phyloP scores from a whole-genome alignment of 2,797 vertebrate species.

The Gobionotothen gibberifrons region DNA sequence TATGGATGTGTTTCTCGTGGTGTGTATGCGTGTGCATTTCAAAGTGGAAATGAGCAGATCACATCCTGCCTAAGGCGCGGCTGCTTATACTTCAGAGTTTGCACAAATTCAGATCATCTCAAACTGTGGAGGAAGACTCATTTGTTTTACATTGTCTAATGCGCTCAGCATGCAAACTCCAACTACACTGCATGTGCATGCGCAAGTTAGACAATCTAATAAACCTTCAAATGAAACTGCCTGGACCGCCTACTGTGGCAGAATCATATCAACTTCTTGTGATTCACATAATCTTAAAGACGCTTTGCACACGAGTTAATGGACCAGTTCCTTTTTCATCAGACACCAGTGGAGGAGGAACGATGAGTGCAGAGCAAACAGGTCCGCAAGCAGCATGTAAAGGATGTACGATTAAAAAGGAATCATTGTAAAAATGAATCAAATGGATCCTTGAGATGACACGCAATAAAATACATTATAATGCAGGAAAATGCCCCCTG shows the following conservation, averaged over 20 bases:
- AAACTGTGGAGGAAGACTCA: constrained; percentile 48
- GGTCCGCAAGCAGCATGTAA: background rate
- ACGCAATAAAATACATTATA: no score
- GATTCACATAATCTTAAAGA: constrained; percentile 23
- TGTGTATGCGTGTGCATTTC: background rate
- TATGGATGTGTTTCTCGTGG: constrained; percentile 13
- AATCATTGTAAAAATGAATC: no score
- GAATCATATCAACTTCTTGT: constrained; percentile 22
- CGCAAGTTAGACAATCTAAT: constrained; percentile 44
- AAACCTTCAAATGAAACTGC: constrained; percentile 46
- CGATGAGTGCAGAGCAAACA: background rate
- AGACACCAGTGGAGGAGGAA: constrained; percentile 19
- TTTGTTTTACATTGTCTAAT: constrained; percentile 69
- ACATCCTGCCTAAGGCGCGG: constrained; percentile 41
- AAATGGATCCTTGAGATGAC: no score
- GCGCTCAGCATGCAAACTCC: constrained; percentile 46
- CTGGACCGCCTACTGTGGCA: constrained; percentile 35
- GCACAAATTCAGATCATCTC: constrained; percentile 22
- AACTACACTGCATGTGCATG: constrained; percentile 17
- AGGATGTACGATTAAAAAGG: no score
- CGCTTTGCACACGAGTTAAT: constrained; percentile 38
- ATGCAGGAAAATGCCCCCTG: no score
- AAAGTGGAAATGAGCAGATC: constrained; percentile 16
- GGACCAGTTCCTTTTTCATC: constrained; percentile 17
- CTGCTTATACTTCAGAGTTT: constrained; percentile 45